Percentiles rank a stretch among this genome's conserved stretches.
phyloP scores from a whole-genome alignment of 2,888 invertebrate species.

The Lasioglossum marginatum region DNA sequence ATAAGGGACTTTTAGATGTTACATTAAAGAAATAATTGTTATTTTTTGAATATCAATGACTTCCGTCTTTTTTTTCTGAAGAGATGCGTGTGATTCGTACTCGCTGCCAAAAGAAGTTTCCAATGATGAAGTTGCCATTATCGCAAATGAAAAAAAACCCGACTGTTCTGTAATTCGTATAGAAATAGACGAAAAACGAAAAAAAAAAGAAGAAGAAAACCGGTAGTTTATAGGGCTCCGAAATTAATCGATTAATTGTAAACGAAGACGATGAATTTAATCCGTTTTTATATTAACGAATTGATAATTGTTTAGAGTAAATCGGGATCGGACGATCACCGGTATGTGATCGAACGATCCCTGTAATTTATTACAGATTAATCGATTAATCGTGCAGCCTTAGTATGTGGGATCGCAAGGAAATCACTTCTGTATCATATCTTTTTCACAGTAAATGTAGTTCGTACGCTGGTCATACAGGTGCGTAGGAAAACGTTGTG shows the following conservation, averaged over 20 bases:
- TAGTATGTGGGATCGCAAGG: constrained; percentile 48
- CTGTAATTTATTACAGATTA: constrained; percentile 47
- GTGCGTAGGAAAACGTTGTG: constrained; percentile 33
- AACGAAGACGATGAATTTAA: constrained; percentile 25
- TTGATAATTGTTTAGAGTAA: constrained; percentile 43
- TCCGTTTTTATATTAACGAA: constrained; percentile 49
- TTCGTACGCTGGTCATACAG: constrained; percentile 49
- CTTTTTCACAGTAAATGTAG: constrained; percentile 61
- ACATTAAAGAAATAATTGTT: constrained; percentile 35
- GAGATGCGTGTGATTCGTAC: constrained; percentile 42
- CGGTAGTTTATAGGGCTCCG: constrained; percentile 49
- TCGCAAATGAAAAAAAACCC: constrained; percentile 25
- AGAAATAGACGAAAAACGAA: constrained; percentile 37
- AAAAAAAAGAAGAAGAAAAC: not conserved
- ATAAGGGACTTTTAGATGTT: constrained; percentile 40
- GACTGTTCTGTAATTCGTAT: constrained; percentile 54
- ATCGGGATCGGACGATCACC: constrained; percentile 20
- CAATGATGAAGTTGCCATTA: constrained; percentile 58
- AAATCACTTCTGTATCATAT: constrained; percentile 65
- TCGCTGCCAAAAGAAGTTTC: constrained; percentile 58
- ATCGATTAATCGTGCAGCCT: constrained; percentile 59
- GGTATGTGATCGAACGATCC: not conserved
- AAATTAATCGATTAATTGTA: constrained; percentile 61
- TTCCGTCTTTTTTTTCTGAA: constrained; percentile 42
- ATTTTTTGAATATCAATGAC: constrained; percentile 40